These are phyloP conservation scores for Channa maculata DNA, from an alignment of 2,113 vertebrate species.

Conservation along the genomic window DNA sequence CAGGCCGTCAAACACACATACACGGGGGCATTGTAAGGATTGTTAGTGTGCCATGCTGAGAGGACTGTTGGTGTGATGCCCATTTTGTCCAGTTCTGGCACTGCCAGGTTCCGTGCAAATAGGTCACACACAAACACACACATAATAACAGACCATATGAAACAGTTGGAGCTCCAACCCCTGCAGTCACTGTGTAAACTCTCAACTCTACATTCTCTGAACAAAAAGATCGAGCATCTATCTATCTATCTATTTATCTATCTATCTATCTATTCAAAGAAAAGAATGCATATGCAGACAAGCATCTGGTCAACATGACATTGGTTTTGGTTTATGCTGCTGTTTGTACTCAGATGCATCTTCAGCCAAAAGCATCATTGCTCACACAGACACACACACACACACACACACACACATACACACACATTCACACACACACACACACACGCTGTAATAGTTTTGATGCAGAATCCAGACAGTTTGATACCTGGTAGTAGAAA, in stretches of 20 bases:
- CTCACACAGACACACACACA: conserved; percentile 3
- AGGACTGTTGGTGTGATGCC: conserved; percentile 38
- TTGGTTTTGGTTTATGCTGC: conserved; percentile 33
- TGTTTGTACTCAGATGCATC: conserved; percentile 42
- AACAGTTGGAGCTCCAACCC: background rate
- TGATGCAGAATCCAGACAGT: conserved; percentile 27
- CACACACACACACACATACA: background rate
- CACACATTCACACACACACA: background rate
- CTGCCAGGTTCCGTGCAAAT: conserved; percentile 42
- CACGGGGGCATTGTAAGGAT: conserved; percentile 23
- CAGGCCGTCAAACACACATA: background rate
- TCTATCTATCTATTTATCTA: conserved; percentile 15
- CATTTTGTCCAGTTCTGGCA: conserved; percentile 24
- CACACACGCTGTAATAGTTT: conserved; percentile 21
- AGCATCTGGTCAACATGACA: conserved; percentile 29
- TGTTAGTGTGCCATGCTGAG: conserved; percentile 27
- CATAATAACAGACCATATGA: background rate
- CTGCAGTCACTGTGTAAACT: conserved; percentile 17
- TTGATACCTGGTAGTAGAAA: conserved; percentile 16
- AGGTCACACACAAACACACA: conserved; percentile 35
- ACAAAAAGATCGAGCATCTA: background rate
- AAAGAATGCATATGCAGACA: background rate
- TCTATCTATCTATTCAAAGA: background rate
- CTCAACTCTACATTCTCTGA: background rate
- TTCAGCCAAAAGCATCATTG: conserved; percentile 9